Percentiles rank a stretch among this genome's conserved stretches.
These are phyloP conservation scores for Holothuria scabra DNA, from an alignment of 53 echinoderm and acorn worm genomes.

Conservation along the genomic window DNA sequence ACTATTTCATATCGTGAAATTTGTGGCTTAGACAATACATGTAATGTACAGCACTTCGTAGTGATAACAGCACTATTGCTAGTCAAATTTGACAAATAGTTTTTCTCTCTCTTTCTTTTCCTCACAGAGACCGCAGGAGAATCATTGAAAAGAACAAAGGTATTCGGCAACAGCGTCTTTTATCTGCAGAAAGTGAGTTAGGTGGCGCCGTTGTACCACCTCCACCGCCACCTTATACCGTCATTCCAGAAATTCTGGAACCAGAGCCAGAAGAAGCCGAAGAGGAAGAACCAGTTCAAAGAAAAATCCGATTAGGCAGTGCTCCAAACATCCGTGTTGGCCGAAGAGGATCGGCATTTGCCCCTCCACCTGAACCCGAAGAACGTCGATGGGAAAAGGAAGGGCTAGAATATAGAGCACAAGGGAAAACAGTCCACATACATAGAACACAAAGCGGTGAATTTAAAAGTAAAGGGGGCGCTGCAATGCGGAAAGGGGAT, in stretches of 20 bases:
- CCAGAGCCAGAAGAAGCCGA: constrained; percentile 46
- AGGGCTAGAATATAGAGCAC: constrained; percentile 81
- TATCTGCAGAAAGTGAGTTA: constrained; percentile 70
- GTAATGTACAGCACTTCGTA: too few species aligned
- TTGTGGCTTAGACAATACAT: too few species aligned
- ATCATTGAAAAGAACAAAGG: constrained; percentile 68
- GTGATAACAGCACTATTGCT: too few species aligned
- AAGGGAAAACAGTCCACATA: constrained; percentile 85
- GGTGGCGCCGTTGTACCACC: constrained; percentile 53
- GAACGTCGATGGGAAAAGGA: constrained; percentile 86
- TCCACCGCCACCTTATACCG: background rate
- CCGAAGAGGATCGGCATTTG: constrained; percentile 80
- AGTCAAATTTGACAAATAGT: too few species aligned
- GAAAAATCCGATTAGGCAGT: constrained; percentile 62
- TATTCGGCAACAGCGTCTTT: constrained; percentile 68
- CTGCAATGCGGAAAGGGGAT: constrained; percentile 32
- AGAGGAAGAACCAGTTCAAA: constrained; percentile 27
- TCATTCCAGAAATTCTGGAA: constrained; percentile 42
- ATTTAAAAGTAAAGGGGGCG: constrained; percentile 33
- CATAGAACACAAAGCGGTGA: constrained; percentile 79
- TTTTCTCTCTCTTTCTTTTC: background rate
- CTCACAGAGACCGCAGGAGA: constrained; percentile 82
- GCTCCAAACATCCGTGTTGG: constrained; percentile 64
- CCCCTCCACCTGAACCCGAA: constrained; percentile 82
- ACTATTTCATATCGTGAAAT: too few species aligned